A percentile compares a stretch with the other conserved stretches of the same genome.
phyloP scores from a whole-genome alignment of 2,113 vertebrate species.

The Platycercus adscitus region DNA sequence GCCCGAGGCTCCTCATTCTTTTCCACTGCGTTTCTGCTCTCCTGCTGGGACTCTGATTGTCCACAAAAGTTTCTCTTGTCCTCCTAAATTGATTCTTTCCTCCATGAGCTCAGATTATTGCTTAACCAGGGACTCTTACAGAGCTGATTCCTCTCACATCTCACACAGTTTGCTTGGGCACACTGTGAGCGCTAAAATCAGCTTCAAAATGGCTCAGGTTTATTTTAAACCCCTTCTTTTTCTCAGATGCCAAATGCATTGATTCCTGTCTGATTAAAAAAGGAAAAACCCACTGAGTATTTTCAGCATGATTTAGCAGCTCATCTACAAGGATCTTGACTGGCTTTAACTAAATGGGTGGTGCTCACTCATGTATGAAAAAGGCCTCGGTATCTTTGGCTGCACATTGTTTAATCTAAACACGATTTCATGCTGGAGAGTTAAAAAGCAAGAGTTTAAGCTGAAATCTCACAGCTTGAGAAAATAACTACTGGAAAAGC shows the following conservation, averaged over 20 bases:
- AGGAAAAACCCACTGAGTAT: background rate
- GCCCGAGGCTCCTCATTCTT: background rate
- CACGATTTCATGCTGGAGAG: background rate
- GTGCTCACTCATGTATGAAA: background rate
- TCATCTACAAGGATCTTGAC: background rate
- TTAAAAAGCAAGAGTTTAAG: background rate
- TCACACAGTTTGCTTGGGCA: background rate
- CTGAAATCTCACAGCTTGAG: background rate
- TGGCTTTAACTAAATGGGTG: background rate
- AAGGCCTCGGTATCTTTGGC: background rate
- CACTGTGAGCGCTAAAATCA: fast-evolving
- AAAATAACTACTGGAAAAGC: background rate
- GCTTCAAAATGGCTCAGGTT: background rate
- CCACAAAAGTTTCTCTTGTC: background rate
- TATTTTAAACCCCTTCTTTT: background rate
- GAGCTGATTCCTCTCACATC: background rate
- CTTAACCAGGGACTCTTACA: background rate
- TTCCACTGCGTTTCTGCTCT: background rate
- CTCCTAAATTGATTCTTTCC: background rate
- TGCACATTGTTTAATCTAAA: background rate
- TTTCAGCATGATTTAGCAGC: slow-evolving; percentile 14
- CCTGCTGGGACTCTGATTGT: slow-evolving; percentile 7
- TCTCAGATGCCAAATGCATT: background rate
- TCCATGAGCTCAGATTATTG: background rate
- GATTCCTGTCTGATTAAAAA: background rate